Evolutionary conservation across 2,888 invertebrate genomes (phyloP), one percentile per base, ranked within the genome.

Genomic region (Rhagophthalmus giganteus): DNA sequence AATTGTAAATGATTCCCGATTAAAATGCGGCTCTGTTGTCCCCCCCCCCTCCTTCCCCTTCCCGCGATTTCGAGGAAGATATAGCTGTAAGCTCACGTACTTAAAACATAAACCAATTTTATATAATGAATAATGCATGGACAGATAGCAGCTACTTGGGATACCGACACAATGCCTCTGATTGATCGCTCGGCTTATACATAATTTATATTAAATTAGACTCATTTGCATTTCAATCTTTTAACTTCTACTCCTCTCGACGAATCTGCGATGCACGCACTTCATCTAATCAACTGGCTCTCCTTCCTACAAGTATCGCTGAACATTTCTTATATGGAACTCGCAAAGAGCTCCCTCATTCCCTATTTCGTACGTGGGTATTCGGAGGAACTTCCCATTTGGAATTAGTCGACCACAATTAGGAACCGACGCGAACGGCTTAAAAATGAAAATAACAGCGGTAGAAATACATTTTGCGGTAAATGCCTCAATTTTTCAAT

Each of bases 41-140:
- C 30, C 35, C 33, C n/a, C n/a, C n/a, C n/a, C n/a, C n/a, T n/a
- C n/a, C n/a, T n/a, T n/a, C n/a, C n/a, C n/a, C n/a, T n/a, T n/a
- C n/a, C 54, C 34, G 38, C 33, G 60, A 57, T 56, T 51, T 37
- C 32, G 35, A 34, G 16, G 48, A 50, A 59, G 61, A 63, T 61
- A 59, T 57, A 59, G 54, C 58, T 58, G 57, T 61, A 60, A 57
- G 54, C 54, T 54, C 49, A 56, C 52, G 51, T 54, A 53, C 54
- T 62, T 60, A 62, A 59, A 63, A 59, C 59, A 60, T 57, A 59
- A 63, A 60, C 62, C 60, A 60, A 63, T 64, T 63, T 61, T 59
- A 58, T 61, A 53, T 51, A 53, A 62, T 63, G 63, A 63, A 62
- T 62, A 58, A 62, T 62, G 58, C 61, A 61, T 62, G 53, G 53